A percentile compares a stretch with the other conserved stretches of the same genome.
phyloP scores from a whole-genome alignment of 2,888 invertebrate genomes.

The Macaria notata region DNA sequence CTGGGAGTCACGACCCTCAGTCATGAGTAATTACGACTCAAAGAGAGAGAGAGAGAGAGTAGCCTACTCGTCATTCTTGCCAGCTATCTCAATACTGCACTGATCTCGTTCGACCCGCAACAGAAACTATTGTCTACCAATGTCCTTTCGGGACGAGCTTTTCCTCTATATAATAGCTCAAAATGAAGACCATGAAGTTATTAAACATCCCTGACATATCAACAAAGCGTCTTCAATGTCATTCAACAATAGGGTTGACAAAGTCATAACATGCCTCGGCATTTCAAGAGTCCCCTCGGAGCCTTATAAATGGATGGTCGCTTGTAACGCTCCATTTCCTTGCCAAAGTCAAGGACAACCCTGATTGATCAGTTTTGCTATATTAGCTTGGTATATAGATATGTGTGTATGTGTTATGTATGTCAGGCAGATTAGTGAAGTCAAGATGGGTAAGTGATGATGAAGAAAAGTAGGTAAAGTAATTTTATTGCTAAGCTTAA shows the following conservation, averaged over 20 bases:
- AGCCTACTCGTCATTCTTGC: too few species aligned
- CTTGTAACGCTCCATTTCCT: slow-evolving; percentile 51
- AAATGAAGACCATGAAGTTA: too few species aligned
- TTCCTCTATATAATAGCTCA: too few species aligned
- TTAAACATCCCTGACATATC: background rate
- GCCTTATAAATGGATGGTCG: slow-evolving; percentile 42
- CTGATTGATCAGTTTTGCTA: slow-evolving; percentile 58
- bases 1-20: too few species aligned
- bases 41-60: too few species aligned
- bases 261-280: slow-evolving; percentile 16
- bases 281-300: slow-evolving; percentile 26
- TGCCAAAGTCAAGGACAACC: slow-evolving; percentile 57
- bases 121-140: too few species aligned
- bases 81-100: too few species aligned
- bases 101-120: too few species aligned
- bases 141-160: too few species aligned
- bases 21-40: too few species aligned
- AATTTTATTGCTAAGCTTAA: too few species aligned
- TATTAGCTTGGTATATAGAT: slow-evolving; percentile 50
- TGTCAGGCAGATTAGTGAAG: slow-evolving; percentile 1
- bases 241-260: slow-evolving; percentile 14
- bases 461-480: background rate
- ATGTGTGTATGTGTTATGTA: background rate
- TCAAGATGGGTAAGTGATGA: background rate
- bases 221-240: slow-evolving; percentile 5